Conservation (phyloP, 2,113 vertebrate genomes). For the Rynchops niger region DNA sequence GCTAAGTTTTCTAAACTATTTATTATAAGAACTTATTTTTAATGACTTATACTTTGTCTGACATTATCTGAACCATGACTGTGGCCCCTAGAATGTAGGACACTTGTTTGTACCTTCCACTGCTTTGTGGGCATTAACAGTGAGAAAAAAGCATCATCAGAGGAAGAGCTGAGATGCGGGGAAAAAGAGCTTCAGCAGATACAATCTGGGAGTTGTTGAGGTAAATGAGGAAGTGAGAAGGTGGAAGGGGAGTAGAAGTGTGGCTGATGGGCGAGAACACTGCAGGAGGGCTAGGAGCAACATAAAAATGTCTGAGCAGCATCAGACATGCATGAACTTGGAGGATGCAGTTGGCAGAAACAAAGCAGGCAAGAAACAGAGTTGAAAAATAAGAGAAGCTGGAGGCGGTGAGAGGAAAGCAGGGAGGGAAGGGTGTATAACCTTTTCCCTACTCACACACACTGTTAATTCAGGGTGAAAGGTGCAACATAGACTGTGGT, state of each 20-base stretch:
- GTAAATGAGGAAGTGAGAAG: neutral
- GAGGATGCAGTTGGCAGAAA: neutral
- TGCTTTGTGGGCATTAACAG: neutral
- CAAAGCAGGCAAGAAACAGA: neutral
- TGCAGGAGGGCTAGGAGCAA: neutral
- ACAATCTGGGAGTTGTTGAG: neutral
- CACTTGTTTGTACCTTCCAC: neutral
- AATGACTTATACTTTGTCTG: neutral
- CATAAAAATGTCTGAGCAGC: neutral
- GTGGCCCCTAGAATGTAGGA: neutral
- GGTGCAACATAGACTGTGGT: neutral
- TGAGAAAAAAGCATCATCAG: neutral
- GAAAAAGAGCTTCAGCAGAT: neutral
- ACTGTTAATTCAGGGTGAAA: neutral
- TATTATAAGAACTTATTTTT: neutral
- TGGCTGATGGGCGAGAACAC: neutral
- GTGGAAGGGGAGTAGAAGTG: no score
- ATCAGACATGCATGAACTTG: fast-evolving
- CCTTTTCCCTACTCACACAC: neutral
- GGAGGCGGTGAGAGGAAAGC: neutral
- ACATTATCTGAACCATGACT: neutral
- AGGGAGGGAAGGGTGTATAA: neutral
- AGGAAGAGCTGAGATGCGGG: neutral
- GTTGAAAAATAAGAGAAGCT: neutral
- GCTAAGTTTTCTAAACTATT: neutral